These are phyloP conservation scores for Myathropa florea DNA, from an alignment of 2,888 invertebrate species.

Conservation along the genomic window DNA sequence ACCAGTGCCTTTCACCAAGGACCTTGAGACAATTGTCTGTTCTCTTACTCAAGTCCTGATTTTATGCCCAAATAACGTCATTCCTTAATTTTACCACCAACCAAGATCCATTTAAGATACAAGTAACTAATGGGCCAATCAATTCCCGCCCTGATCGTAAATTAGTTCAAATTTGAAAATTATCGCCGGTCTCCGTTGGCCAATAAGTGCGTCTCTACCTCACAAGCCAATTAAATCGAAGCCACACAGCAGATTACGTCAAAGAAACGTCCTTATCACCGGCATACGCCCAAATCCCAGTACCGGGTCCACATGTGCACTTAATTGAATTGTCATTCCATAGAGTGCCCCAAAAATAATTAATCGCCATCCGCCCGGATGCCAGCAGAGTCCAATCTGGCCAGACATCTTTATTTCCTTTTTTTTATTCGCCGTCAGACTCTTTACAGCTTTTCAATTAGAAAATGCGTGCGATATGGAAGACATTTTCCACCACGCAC, in stretches of 20 bases:
- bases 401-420: conserved; percentile 23
- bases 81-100: neutral
- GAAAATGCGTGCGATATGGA: neutral
- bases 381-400: neutral
- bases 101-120: neutral
- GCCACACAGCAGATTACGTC: neutral
- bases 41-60: neutral
- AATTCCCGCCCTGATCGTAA: conserved; percentile 10
- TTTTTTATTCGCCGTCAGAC: conserved; percentile 22
- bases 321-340: conserved; percentile 5
- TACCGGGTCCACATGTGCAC: conserved; percentile 12
- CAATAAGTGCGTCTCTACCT: neutral
- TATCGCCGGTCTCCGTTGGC: neutral
- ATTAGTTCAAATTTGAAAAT: neutral
- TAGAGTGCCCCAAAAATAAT: neutral
- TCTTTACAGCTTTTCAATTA: conserved; percentile 29
- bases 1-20: too few species aligned
- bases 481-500: neutral
- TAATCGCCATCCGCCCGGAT: neutral
- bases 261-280: neutral
- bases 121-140: neutral
- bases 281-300: neutral
- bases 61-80: neutral
- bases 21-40: too few species aligned
- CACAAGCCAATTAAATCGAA: neutral